Evolutionary conservation across 2,797 vertebrate species (phyloP).

Genomic region (Darevskia mixta): DNA sequence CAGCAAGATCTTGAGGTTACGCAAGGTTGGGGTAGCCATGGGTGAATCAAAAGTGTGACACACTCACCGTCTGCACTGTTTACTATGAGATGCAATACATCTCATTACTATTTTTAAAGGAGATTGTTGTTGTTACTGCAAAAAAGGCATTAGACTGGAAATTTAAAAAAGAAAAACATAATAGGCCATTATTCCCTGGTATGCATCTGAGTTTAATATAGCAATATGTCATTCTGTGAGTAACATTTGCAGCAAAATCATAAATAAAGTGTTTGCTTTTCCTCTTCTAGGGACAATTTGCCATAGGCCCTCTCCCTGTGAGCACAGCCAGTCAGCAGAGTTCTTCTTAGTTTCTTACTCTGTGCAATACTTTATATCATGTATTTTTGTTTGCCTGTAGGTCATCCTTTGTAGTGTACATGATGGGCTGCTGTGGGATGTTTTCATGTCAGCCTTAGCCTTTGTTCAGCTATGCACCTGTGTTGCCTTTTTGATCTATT

Average conservation of each 20-base stretch:
- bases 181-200: not conserved
- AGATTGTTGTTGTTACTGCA: not conserved
- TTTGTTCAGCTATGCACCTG: constrained; percentile 13
- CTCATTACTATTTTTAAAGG: not conserved
- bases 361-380: not conserved
- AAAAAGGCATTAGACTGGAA: not conserved
- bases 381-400: constrained; percentile 21
- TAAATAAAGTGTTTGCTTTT: constrained; percentile 7
- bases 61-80: not conserved
- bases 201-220: not conserved
- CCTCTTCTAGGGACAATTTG: not conserved
- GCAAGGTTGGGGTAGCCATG: not conserved
- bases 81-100: not conserved
- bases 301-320: not conserved
- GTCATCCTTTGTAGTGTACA: constrained; percentile 26
- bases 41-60: not conserved
- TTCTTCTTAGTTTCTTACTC: not conserved
- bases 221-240: not conserved
- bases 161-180: not conserved
- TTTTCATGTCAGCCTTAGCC: not conserved
- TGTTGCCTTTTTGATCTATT: constrained; percentile 11
- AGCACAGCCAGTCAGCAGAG: not conserved
- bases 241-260: not conserved
- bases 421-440: constrained; percentile 29
- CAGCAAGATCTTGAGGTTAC: no score